Percentiles rank a stretch among this genome's conserved stretches.
Conservation (phyloP, 2,888 invertebrate genomes). For the Choreutis nemorana region DNA sequence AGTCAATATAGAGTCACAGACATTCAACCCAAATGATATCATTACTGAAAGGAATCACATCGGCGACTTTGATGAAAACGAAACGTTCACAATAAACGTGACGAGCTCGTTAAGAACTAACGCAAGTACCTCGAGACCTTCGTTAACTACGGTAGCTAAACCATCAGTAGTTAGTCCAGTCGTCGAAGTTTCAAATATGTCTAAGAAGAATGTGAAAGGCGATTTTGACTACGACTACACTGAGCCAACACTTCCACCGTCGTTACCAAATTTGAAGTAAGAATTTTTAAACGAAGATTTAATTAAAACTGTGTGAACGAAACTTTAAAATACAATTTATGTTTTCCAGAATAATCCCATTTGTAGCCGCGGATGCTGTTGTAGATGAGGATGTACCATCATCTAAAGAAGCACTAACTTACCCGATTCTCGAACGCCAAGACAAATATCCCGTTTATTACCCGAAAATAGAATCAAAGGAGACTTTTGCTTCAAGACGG, state of each 20-base stretch:
- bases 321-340: too few species aligned
- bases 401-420: constrained; percentile 33
- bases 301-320: too few species aligned
- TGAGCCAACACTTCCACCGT: constrained; percentile 80
- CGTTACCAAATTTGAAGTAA: constrained; percentile 81
- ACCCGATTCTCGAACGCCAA: constrained; percentile 36
- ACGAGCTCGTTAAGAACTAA: constrained; percentile 60
- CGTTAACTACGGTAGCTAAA: constrained; percentile 19
- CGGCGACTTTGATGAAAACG: constrained; percentile 51
- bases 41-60: constrained; percentile 40
- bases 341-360: constrained; percentile 80
- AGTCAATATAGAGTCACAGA: constrained; percentile 30
- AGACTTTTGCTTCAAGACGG: constrained; percentile 27
- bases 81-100: constrained; percentile 65
- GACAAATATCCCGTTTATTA: constrained; percentile 55
- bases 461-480: constrained; percentile 25
- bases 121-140: constrained; percentile 25
- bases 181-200: constrained; percentile 50
- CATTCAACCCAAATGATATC: constrained; percentile 41
- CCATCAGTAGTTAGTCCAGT: constrained; percentile 35
- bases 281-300: constrained; percentile 14
- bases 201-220: constrained; percentile 63
- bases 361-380: constrained; percentile 86
- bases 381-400: constrained; percentile 59
- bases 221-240: constrained; percentile 75